Base-by-base conservation (phyloP, 30 jellyfish, hydroid and myxozoan species). In the Calvadosia cruxmelitensis region DNA sequence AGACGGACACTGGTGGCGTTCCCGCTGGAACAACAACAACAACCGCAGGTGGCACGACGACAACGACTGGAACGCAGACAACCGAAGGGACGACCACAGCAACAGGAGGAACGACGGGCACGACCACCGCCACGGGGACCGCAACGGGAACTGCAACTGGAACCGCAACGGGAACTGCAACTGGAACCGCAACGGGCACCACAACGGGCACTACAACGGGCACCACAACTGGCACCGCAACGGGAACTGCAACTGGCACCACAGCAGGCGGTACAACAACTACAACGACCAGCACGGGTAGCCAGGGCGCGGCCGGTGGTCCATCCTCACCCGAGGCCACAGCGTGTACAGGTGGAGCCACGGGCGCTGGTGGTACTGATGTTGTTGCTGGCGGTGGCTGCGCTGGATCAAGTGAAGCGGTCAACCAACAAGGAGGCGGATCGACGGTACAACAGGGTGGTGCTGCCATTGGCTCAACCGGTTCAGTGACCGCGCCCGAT, bases 51-150 rank as follows among this genome's bases (percentile, higher is more conserved):
- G n/a, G n/a, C n/a, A 42, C 57, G 10, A 12, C 69, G 5, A 13
- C 12, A 57, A 27, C 32, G 25, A 12, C 69, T 57, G 69, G 69
- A 5, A 23, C 69, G 27, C 32, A 10, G 5, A 20, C 15, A 26
- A 48, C 78, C 3, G 50, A 53, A 0, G 79, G 87, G 1, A 50
- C 68, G 0, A 35, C 63, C 0, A 74, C 82, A 13, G 83, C 50
- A 29, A 42, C 64, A 31, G 62, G 75, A 2, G 79, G 68, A 1
- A 73, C 57, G 10, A 10, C 57, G 10, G 57, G 57, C 57, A 42
- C 57, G 57, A 10, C 57, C 15, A 20, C 15, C 20, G 20, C 57
- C 20, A 10, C 57, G 57, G 57, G 57, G 20, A 42, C 10, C 10
- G 15, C 68, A 20, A 33, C 69, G 1, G 75, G 75, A 35, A 76